Percentiles rank a stretch among this genome's conserved stretches.
Conservation (phyloP, 2,797 vertebrate genomes). For the Malacoctenus gilli region DNA sequence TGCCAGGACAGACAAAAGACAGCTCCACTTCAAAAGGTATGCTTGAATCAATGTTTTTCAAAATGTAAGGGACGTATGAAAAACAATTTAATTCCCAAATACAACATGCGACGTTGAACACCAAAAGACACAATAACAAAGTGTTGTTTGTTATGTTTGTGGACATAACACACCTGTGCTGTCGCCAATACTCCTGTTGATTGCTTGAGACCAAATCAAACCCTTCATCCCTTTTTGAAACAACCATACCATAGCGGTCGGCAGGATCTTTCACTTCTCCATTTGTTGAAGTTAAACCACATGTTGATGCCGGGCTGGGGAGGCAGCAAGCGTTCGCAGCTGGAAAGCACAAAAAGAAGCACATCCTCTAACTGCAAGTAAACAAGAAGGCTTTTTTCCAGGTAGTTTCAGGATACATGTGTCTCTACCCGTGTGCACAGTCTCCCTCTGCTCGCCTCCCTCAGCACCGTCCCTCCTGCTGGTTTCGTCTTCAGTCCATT, state of each 20-base stretch:
- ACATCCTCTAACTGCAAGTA: background rate
- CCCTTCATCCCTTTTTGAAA: conserved; percentile 18
- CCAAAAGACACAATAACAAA: no score
- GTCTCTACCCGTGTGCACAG: conserved; percentile 8
- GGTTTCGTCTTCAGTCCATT: conserved; percentile 64
- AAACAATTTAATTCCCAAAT: no score
- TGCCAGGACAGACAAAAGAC: conserved; percentile 9
- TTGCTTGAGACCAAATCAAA: background rate
- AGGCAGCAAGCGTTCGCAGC: background rate
- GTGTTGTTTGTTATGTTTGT: no score
- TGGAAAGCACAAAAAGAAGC: background rate
- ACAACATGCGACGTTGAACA: no score
- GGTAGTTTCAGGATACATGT: no score
- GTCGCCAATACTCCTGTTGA: conserved; percentile 58
- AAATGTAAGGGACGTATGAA: no score
- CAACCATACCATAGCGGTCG: conserved; percentile 1
- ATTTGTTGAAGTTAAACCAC: conserved; percentile 20
- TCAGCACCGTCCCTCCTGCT: no score
- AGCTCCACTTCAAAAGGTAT: no score
- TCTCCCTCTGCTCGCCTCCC: conserved; percentile 3
- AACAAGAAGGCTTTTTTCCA: no score
- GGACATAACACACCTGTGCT: conserved; percentile 69
- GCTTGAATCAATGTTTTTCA: no score
- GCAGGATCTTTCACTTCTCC: conserved; percentile 17
- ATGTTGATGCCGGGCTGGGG: no score